These are phyloP conservation scores for Eulithis testata DNA, from an alignment of 2,888 invertebrate genomes.

Conservation along the genomic window DNA sequence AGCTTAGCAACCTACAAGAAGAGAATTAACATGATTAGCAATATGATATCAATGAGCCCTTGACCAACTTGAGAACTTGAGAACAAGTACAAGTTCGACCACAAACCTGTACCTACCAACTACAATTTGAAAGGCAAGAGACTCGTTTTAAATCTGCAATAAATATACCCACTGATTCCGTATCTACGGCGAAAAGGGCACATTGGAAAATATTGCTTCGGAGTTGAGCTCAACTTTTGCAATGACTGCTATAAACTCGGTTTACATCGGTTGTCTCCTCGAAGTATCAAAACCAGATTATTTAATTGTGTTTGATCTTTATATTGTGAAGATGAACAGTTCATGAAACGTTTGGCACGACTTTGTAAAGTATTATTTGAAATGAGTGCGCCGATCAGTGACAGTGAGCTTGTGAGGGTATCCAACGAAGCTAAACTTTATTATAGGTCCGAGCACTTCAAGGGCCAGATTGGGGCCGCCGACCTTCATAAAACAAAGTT, in stretches of 20 bases:
- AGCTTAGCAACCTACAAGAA: conserved; percentile 19
- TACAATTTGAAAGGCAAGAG: conserved; percentile 11
- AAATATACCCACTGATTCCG: conserved; percentile 47
- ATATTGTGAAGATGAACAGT: conserved; percentile 49
- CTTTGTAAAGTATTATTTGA: conserved; percentile 40
- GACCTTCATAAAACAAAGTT: conserved; percentile 80
- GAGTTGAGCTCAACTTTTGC: conserved; percentile 69
- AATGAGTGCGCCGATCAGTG: conserved; percentile 50
- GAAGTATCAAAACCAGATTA: conserved; percentile 70
- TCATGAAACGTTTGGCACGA: conserved; percentile 49
- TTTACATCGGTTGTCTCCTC: conserved; percentile 56
- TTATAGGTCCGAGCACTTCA: conserved; percentile 67
- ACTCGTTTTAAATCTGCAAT: conserved; percentile 47
- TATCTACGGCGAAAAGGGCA: conserved; percentile 52
- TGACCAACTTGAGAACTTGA: conserved; percentile 40
- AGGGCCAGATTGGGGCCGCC: conserved; percentile 59
- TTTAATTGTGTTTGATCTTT: conserved; percentile 60
- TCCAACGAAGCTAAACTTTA: conserved; percentile 69
- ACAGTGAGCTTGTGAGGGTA: conserved; percentile 58
- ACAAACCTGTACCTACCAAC: conserved; percentile 13
- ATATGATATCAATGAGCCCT: conserved; percentile 33
- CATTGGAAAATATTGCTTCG: conserved; percentile 64
- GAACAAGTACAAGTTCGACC: conserved; percentile 25
- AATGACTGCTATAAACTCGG: conserved; percentile 62
- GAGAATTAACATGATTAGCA: conserved; percentile 33